Evolutionary conservation across 2,113 vertebrate species (phyloP).

Genomic region (Dunckerocampus dactyliophorus): DNA sequence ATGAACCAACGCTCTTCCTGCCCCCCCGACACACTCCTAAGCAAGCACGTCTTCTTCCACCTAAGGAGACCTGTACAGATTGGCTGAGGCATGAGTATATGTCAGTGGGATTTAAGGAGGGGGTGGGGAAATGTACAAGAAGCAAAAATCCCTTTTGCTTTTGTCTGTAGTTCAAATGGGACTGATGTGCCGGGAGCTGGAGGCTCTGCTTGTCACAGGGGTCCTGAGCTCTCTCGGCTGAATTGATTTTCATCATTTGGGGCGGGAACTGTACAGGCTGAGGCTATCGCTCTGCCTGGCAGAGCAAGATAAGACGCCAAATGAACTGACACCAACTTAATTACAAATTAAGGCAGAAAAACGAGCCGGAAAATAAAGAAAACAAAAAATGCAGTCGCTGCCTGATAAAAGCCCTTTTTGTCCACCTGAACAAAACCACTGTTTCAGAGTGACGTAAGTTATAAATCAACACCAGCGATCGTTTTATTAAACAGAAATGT

Average conservation of each 20-base stretch:
- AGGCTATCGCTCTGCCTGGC: conserved; percentile 60
- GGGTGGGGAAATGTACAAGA: conserved; percentile 56
- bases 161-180: conserved; percentile 73
- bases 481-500: neutral
- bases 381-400: conserved; percentile 10
- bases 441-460: neutral
- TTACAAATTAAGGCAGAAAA: conserved; percentile 31
- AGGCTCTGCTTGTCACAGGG: conserved; percentile 68
- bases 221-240: conserved; percentile 75
- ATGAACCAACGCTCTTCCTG: too few relatives aligned
- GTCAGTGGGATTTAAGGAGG: neutral
- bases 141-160: conserved; percentile 67
- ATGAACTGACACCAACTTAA: conserved; percentile 65
- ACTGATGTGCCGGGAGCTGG: conserved; percentile 66
- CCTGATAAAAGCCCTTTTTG: neutral
- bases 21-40: too few relatives aligned
- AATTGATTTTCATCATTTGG: conserved; percentile 77
- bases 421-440: neutral
- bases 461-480: neutral
- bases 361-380: conserved; percentile 6
- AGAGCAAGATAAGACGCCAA: conserved; percentile 68
- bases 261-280: conserved; percentile 42
- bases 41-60: too few relatives aligned
- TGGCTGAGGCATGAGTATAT: too few relatives aligned
- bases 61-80: too few relatives aligned